phyloP scores from a whole-genome alignment of 2,797 vertebrate species.

The Emydoidea blandingii region DNA sequence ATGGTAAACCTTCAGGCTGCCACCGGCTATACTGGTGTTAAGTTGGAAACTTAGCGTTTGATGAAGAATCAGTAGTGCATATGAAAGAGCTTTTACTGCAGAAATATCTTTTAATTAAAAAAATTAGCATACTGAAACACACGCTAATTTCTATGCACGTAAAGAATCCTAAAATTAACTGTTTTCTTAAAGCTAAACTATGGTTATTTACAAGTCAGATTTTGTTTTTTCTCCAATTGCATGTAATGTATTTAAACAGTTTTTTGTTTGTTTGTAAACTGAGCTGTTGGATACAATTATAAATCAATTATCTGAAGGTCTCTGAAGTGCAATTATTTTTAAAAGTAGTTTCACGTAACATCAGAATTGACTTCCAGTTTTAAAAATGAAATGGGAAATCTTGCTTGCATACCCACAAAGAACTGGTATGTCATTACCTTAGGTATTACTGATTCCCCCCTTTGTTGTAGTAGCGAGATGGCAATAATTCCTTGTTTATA shows the following conservation, averaged over 20 bases:
- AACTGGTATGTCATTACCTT: neutral
- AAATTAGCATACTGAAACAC: conserved; percentile 87
- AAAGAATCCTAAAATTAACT: conserved; percentile 78
- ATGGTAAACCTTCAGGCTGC: conserved; percentile 98
- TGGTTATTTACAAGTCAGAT: conserved; percentile 71
- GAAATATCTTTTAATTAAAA: conserved; percentile 87
- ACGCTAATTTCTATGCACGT: conserved; percentile 79
- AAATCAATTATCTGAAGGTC: conserved; percentile 73
- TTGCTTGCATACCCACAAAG: neutral
- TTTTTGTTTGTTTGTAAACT: conserved; percentile 48
- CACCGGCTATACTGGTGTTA: conserved; percentile 90
- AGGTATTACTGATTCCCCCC: neutral
- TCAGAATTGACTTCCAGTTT: conserved; percentile 53
- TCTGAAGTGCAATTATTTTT: conserved; percentile 28
- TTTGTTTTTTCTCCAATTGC: conserved; percentile 61
- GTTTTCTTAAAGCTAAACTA: conserved; percentile 76
- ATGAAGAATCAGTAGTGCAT: conserved; percentile 95
- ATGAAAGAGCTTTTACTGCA: conserved; percentile 92
- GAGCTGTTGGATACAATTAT: conserved; percentile 49
- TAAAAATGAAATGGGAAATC: conserved; percentile 18
- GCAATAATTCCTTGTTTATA: neutral
- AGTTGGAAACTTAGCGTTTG: conserved; percentile 93
- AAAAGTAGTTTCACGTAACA: conserved; percentile 59
- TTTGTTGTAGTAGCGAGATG: neutral
- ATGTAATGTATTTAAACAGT: conserved; percentile 53